A percentile compares a stretch with the other conserved stretches of the same genome.
These are phyloP conservation scores for Microtus pennsylvanicus DNA, from an alignment of 2,113 vertebrate species.

Conservation along the genomic window DNA sequence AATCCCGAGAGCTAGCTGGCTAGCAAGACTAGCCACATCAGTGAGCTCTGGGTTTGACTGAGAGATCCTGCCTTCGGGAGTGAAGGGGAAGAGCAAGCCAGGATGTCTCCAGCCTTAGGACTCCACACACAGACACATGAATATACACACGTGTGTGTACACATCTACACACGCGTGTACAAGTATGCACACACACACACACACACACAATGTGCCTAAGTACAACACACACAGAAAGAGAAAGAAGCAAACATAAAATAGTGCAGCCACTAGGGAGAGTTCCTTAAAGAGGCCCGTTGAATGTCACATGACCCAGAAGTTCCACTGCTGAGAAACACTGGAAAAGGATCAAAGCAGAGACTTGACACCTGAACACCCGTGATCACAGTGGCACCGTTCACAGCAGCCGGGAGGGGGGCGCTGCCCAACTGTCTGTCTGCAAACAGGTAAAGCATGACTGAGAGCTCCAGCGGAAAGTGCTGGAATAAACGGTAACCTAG, in stretches of 20 bases:
- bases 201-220: neutral
- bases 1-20: neutral
- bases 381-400: neutral
- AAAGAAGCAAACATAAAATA: neutral
- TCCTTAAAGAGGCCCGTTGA: neutral
- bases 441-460: too few relatives aligned
- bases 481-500: too few relatives aligned
- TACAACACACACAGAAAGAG: neutral
- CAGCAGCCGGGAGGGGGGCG: too few relatives aligned
- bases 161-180: rapidly evolving
- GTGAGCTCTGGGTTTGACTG: neutral
- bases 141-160: rapidly evolving
- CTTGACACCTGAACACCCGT: neutral
- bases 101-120: neutral
- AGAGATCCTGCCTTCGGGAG: neutral
- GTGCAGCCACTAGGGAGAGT: neutral
- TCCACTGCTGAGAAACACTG: neutral
- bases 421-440: neutral
- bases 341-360: neutral
- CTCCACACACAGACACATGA: neutral
- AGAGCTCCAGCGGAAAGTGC: too few relatives aligned
- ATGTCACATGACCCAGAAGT: neutral
- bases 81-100: neutral
- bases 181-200: too few relatives aligned
- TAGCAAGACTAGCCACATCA: neutral